phyloP scores from a whole-genome alignment of 1,140 invertebrate genomes.

The Macrobrachium rosenbergii region DNA sequence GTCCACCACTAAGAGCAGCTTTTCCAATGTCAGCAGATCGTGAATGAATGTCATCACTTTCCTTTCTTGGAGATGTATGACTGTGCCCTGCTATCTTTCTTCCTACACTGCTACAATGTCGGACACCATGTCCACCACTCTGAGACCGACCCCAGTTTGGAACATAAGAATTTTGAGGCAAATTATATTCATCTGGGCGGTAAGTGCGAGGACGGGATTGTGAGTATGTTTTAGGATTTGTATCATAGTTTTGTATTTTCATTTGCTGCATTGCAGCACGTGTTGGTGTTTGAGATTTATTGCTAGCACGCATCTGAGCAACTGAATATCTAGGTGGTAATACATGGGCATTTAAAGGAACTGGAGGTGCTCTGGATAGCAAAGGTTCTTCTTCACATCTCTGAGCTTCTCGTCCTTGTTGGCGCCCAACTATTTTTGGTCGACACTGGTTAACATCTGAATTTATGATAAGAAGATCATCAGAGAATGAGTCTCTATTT shows the following conservation, averaged over 20 bases:
- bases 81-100: constrained; percentile 45
- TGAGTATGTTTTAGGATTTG: constrained; percentile 50
- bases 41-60: constrained; percentile 42
- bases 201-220: constrained; percentile 59
- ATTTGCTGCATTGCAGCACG: constrained; percentile 53
- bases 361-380: constrained; percentile 46
- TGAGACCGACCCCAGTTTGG: constrained; percentile 45
- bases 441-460: constrained; percentile 42
- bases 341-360: constrained; percentile 48
- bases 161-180: constrained; percentile 43
- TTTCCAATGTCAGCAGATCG: constrained; percentile 30
- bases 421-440: constrained; percentile 41
- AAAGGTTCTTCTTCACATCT: constrained; percentile 58
- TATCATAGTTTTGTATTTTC: constrained; percentile 38
- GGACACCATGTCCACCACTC: constrained; percentile 30
- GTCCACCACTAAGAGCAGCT: constrained; percentile 43
- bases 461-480: constrained; percentile 42
- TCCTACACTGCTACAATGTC: constrained; percentile 33
- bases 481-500: constrained; percentile 54
- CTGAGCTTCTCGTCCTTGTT: constrained; percentile 36
- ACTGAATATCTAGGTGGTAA: constrained; percentile 56
- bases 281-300: constrained; percentile 56
- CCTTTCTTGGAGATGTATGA: constrained; percentile 49
- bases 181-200: constrained; percentile 56
- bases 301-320: constrained; percentile 52